Evolutionary conservation across 2,888 invertebrate species (phyloP).

Genomic region (Drosophila kanekoi): DNA sequence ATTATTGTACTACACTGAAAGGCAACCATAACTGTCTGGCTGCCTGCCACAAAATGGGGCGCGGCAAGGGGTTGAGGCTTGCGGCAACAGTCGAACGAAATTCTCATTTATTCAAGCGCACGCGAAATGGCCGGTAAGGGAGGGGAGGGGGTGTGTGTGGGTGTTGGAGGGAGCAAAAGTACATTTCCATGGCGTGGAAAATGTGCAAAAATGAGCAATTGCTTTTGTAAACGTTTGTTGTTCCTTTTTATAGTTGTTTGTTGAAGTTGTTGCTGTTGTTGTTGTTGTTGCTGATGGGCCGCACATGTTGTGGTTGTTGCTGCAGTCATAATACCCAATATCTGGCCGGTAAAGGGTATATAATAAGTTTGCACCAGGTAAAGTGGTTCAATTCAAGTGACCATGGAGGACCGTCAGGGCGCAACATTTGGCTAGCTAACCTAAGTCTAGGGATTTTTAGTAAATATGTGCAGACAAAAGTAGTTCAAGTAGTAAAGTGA

Average conservation of each 20-base stretch:
- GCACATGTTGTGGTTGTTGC: conserved; percentile 40
- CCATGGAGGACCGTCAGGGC: background rate
- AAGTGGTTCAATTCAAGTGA: background rate
- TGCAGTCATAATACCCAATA: conserved; percentile 51
- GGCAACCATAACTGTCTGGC: conserved; percentile 66
- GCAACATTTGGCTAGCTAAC: too few relatives aligned
- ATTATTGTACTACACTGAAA: conserved; percentile 73
- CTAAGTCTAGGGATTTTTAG: too few relatives aligned
- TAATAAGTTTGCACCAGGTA: background rate
- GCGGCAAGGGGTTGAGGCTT: background rate
- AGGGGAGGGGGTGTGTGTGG: too few relatives aligned
- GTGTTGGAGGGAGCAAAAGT: conserved; percentile 1
- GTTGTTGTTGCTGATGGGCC: conserved; percentile 11
- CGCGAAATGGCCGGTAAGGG: background rate
- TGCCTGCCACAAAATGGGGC: conserved; percentile 19
- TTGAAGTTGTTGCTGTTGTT: conserved; percentile 1
- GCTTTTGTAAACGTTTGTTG: conserved; percentile 56
- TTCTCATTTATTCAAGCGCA: conserved; percentile 49
- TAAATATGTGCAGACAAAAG: background rate
- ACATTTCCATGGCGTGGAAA: conserved; percentile 53
- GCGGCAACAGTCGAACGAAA: conserved; percentile 17
- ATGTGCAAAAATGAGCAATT: conserved; percentile 79
- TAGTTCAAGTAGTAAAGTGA: background rate
- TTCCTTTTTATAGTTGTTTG: conserved; percentile 10
- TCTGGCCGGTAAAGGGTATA: conserved; percentile 21